Conservation (phyloP, 2,113 vertebrate species). For the Scolopax mira region DNA sequence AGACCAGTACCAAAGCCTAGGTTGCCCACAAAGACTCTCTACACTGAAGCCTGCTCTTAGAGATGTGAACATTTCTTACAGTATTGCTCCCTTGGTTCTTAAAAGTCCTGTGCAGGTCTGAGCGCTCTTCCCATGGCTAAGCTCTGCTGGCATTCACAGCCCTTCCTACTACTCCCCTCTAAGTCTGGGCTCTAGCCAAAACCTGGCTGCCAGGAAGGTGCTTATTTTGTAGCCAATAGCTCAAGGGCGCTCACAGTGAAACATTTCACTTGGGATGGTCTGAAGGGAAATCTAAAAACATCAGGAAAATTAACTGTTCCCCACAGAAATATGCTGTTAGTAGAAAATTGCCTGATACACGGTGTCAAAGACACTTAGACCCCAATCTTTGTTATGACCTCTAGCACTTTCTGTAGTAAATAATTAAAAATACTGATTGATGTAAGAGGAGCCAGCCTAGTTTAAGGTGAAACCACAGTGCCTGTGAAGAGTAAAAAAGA, state of each 20-base stretch:
- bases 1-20: neutral
- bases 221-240: neutral
- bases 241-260: neutral
- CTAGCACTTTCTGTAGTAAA: neutral
- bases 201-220: neutral
- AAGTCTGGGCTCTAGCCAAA: neutral
- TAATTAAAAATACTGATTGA: neutral
- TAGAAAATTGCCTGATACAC: neutral
- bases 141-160: neutral
- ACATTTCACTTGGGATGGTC: neutral
- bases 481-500: neutral
- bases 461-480: neutral
- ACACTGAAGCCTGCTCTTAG: neutral
- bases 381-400: neutral
- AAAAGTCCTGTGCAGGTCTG: neutral
- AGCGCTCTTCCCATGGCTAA: neutral
- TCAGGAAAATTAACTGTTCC: neutral
- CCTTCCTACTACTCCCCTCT: neutral
- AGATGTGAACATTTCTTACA: neutral
- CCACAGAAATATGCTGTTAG: neutral
- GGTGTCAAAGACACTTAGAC: neutral
- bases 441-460: neutral
- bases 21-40: neutral
- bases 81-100: neutral
- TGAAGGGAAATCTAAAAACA: neutral